phyloP scores from a whole-genome alignment of 2,797 vertebrate genomes.

The Xenops minutus region DNA sequence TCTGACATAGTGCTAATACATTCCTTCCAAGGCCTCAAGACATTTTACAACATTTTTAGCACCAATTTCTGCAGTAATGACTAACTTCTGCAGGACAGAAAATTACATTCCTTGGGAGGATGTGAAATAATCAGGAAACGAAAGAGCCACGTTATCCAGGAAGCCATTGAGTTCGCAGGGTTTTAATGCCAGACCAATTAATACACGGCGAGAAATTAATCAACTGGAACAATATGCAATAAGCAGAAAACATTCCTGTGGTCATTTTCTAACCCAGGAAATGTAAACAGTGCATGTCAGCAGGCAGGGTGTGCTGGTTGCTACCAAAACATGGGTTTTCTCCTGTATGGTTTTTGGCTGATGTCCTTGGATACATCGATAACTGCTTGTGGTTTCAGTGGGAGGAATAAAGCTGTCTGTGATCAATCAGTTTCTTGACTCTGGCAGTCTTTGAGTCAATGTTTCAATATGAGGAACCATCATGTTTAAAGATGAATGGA shows the following conservation, averaged over 20 bases:
- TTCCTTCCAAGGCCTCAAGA: not conserved
- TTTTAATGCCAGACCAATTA: conserved; percentile 18
- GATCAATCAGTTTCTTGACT: not conserved
- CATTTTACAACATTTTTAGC: conserved; percentile 11
- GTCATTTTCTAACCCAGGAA: not conserved
- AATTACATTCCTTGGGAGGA: not conserved
- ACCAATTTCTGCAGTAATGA: conserved; percentile 8
- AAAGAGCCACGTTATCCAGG: not conserved
- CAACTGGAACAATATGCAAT: not conserved
- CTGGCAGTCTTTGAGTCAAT: not conserved
- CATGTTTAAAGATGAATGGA: not conserved
- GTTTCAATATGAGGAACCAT: not conserved
- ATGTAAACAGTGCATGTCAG: not conserved
- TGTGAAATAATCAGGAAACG: not conserved
- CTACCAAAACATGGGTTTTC: not conserved
- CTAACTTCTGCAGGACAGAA: conserved; percentile 37
- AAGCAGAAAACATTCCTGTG: not conserved
- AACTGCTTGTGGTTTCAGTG: not conserved
- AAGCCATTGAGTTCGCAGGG: not conserved
- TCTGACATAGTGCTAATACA: not conserved
- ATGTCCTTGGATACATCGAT: not conserved
- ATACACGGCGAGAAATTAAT: not conserved
- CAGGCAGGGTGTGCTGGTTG: not conserved
- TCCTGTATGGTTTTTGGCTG: not conserved
- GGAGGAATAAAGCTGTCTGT: not conserved